Evolutionary conservation across 2,888 invertebrate species (phyloP).

Genomic region (Atethmia centrago): DNA sequence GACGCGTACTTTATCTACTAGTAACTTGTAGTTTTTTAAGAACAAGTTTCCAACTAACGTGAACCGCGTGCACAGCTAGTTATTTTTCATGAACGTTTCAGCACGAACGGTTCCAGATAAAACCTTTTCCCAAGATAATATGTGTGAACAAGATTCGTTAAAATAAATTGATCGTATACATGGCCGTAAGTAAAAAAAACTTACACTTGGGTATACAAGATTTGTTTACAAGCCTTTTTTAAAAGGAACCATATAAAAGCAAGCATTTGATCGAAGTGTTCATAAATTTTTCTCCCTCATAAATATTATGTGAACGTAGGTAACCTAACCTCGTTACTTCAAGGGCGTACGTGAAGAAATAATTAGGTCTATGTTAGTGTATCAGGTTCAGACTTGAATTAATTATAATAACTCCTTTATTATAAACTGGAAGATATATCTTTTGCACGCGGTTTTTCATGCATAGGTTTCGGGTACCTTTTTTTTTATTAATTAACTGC

Average conservation of each 20-base stretch:
- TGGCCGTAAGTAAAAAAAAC: constrained; percentile 4
- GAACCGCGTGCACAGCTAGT: neutral
- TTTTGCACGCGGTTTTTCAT: neutral
- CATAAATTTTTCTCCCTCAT: constrained; percentile 49
- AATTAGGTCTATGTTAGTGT: constrained; percentile 17
- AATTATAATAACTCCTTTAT: constrained; percentile 1
- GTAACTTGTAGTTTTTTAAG: neutral
- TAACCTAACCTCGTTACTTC: constrained; percentile 15
- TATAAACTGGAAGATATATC: neutral
- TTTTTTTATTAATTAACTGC: too few relatives aligned
- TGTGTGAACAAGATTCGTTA: constrained; percentile 46
- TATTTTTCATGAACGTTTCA: constrained; percentile 29
- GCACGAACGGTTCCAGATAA: constrained; percentile 30
- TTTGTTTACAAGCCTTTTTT: constrained; percentile 14
- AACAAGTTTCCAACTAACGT: neutral
- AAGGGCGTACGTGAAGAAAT: constrained; percentile 22
- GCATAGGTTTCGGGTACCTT: neutral
- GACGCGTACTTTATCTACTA: too few relatives aligned
- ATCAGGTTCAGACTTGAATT: constrained; percentile 22
- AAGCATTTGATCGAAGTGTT: constrained; percentile 27
- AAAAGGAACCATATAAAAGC: neutral
- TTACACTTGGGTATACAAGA: neutral
- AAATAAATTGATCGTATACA: constrained; percentile 42
- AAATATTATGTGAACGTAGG: constrained; percentile 32
- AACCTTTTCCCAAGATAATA: constrained; percentile 29